phyloP scores from a whole-genome alignment of 2,888 invertebrate species.

The Acleris sparsana region DNA sequence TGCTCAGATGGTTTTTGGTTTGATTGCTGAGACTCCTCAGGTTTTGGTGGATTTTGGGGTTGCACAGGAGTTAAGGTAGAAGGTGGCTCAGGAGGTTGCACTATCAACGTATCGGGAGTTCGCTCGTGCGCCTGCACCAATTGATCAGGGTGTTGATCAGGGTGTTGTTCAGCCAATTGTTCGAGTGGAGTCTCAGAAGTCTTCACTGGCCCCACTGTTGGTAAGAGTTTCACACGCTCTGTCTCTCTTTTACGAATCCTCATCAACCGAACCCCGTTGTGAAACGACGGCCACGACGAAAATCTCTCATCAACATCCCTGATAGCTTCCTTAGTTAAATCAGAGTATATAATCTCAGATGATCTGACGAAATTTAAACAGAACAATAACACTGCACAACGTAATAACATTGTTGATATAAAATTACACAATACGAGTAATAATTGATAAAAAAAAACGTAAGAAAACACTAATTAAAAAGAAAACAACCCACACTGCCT shows the following conservation, averaged over 20 bases:
- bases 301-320: slow-evolving; percentile 53
- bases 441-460: slow-evolving; percentile 12
- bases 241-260: slow-evolving; percentile 51
- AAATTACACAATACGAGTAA: slow-evolving; percentile 20
- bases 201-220: slow-evolving; percentile 1
- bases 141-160: not conserved
- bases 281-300: slow-evolving; percentile 65
- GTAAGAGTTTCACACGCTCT: slow-evolving; percentile 22
- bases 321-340: slow-evolving; percentile 33
- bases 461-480: slow-evolving; percentile 22
- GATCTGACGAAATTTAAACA: slow-evolving; percentile 57
- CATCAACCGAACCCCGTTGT: slow-evolving; percentile 55
- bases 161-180: not conserved
- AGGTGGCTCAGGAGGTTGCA: not conserved
- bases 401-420: slow-evolving; percentile 52
- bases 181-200: slow-evolving; percentile 16
- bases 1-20: too few relatives aligned
- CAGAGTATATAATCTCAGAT: slow-evolving; percentile 45
- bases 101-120: not conserved
- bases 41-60: not conserved
- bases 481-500: slow-evolving; percentile 15
- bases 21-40: not conserved
- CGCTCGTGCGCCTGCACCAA: not conserved
- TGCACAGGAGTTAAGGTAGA: too few relatives aligned
- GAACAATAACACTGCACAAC: slow-evolving; percentile 56